Conservation (phyloP, 2,113 vertebrate genomes). For the Atrichornis clamosus region DNA sequence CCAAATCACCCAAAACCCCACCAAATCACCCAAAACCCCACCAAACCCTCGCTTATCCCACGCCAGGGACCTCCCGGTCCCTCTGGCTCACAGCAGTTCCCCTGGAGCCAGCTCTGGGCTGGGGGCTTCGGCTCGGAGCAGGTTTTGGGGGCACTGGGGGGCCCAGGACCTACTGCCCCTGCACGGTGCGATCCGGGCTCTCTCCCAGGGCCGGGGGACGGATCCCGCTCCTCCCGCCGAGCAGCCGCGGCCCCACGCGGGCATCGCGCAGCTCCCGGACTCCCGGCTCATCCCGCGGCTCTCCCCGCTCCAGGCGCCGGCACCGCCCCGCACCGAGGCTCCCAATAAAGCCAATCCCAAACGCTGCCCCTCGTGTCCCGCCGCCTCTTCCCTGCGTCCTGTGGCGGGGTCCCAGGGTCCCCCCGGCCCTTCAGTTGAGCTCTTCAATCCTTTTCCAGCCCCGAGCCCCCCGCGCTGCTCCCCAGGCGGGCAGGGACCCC, state of each 20-base stretch:
- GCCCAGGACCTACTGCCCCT: background rate
- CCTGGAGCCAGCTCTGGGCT: background rate
- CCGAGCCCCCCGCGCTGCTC: background rate
- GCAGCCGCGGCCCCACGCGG: background rate
- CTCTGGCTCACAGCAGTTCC: background rate
- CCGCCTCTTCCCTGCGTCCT: too few species aligned
- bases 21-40: background rate
- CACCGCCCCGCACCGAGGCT: background rate
- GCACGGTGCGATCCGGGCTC: rapidly evolving
- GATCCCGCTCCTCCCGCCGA: background rate
- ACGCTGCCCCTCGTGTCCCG: background rate
- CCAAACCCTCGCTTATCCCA: background rate
- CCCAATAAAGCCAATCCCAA: background rate
- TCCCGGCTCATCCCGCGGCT: background rate
- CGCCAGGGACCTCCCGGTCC: too few species aligned
- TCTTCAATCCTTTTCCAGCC: rapidly evolving
- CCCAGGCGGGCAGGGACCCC: background rate
- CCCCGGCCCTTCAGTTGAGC: background rate
- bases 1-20: background rate
- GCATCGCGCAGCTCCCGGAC: background rate
- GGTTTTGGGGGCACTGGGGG: background rate
- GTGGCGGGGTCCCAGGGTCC: background rate
- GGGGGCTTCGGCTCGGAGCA: background rate
- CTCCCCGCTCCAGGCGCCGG: rapidly evolving
- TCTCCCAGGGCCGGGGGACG: background rate